Evolutionary conservation across 2,797 vertebrate genomes (phyloP).

Genomic region (Gadopsis bispinosus): DNA sequence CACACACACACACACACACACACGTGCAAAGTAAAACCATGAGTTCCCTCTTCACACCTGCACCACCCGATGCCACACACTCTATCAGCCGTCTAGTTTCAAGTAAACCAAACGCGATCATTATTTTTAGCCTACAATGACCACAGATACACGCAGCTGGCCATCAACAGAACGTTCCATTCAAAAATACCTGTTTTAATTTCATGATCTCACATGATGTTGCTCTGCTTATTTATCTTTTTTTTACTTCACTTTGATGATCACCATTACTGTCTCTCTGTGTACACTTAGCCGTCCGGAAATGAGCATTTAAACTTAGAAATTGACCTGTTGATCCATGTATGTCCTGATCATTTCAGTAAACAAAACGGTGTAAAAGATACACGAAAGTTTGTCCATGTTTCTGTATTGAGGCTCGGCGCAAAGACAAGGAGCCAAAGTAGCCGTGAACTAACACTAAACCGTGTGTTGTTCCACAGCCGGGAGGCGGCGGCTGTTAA

Average conservation of each 20-base stretch:
- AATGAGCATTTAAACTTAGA: too few relatives aligned
- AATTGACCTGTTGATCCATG: too few relatives aligned
- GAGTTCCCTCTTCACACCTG: slow-evolving; percentile 1
- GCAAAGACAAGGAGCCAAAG: neutral
- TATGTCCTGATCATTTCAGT: too few relatives aligned
- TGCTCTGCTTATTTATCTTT: too few relatives aligned
- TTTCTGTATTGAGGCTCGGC: too few relatives aligned
- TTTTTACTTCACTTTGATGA: too few relatives aligned
- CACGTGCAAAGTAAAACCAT: neutral
- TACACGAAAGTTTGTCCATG: too few relatives aligned
- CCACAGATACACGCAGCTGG: neutral
- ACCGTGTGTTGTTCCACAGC: neutral
- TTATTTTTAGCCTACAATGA: too few relatives aligned
- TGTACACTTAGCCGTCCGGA: too few relatives aligned
- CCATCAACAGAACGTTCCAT: neutral
- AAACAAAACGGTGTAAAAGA: neutral
- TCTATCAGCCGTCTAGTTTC: neutral
- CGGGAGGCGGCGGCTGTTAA: slow-evolving; percentile 14
- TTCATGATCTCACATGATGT: too few relatives aligned
- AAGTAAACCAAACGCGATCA: neutral
- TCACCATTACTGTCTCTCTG: too few relatives aligned
- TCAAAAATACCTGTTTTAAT: neutral
- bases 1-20: slow-evolving; percentile 24
- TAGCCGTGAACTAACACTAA: neutral
- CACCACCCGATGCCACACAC: neutral